Percentiles rank a stretch among this genome's conserved stretches.
phyloP scores from a whole-genome alignment of 2,113 vertebrate genomes.

The Picathartes gymnocephalus region DNA sequence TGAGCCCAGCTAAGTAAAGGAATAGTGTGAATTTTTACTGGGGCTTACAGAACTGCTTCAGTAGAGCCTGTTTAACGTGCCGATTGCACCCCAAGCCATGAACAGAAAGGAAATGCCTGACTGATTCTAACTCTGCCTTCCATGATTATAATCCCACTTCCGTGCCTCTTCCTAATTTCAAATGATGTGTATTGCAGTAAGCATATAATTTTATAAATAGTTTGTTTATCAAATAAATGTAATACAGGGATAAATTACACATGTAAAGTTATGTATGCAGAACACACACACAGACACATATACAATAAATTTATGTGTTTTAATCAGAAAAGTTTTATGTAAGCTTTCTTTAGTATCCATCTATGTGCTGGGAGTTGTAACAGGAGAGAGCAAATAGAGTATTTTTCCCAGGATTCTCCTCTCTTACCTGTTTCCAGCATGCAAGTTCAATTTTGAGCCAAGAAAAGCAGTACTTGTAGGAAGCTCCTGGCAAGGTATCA shows the following conservation, averaged over 20 bases:
- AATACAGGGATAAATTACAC: background rate
- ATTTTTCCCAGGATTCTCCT: background rate
- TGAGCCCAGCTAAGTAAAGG: background rate
- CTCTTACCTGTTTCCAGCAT: background rate
- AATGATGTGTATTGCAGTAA: background rate
- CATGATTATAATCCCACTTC: background rate
- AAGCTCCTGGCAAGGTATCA: background rate
- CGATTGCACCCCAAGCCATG: background rate
- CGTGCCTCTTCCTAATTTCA: background rate
- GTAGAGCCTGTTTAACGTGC: background rate
- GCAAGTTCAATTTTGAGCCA: background rate
- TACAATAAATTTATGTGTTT: background rate
- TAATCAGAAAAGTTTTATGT: background rate
- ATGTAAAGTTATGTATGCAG: background rate
- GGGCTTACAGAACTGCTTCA: background rate
- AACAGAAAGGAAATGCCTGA: background rate
- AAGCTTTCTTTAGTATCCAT: background rate
- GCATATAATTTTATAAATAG: background rate
- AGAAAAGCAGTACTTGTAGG: background rate
- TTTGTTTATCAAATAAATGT: background rate
- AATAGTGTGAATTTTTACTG: background rate
- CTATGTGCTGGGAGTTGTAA: background rate
- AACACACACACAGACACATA: background rate
- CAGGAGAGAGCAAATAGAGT: background rate
- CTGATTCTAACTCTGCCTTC: background rate